phyloP scores from a whole-genome alignment of 2,797 vertebrate genomes.

The Chrosomus eos region DNA sequence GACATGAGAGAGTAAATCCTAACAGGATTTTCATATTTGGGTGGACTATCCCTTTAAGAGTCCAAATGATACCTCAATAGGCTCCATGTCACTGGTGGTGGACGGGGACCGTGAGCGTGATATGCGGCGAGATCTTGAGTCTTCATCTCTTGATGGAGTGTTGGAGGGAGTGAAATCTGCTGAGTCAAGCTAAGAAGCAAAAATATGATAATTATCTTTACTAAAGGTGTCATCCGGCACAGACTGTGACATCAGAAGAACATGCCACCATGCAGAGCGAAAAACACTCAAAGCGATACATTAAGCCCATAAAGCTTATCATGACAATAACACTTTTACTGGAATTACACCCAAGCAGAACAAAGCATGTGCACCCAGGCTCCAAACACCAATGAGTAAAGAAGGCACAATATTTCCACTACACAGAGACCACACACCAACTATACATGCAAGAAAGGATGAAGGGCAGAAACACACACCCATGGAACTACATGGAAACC shows the following conservation, averaged over 20 bases:
- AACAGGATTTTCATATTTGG: background rate
- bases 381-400: conserved; percentile 37
- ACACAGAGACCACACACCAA: conserved; percentile 41
- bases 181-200: conserved; percentile 84
- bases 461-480: conserved; percentile 10
- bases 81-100: conserved; percentile 89
- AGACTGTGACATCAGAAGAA: background rate
- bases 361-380: conserved; percentile 41
- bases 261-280: conserved; percentile 61
- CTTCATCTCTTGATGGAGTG: conserved; percentile 86
- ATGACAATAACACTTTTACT: conserved; percentile 13
- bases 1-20: background rate
- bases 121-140: conserved; percentile 84
- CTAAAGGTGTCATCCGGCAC: background rate
- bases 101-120: conserved; percentile 89
- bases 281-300: background rate
- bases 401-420: conserved; percentile 21
- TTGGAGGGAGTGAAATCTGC: conserved; percentile 90
- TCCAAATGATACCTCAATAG: conserved; percentile 79
- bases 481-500: conserved; percentile 24
- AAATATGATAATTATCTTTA: conserved; percentile 2
- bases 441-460: conserved; percentile 46
- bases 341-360: conserved; percentile 30
- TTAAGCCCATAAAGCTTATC: conserved; percentile 52
- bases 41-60: background rate